Percentiles rank a stretch among this genome's conserved stretches.
These are phyloP conservation scores for Pristionchus maxplancki DNA, from an alignment of 2,888 invertebrate species.

Conservation along the genomic window DNA sequence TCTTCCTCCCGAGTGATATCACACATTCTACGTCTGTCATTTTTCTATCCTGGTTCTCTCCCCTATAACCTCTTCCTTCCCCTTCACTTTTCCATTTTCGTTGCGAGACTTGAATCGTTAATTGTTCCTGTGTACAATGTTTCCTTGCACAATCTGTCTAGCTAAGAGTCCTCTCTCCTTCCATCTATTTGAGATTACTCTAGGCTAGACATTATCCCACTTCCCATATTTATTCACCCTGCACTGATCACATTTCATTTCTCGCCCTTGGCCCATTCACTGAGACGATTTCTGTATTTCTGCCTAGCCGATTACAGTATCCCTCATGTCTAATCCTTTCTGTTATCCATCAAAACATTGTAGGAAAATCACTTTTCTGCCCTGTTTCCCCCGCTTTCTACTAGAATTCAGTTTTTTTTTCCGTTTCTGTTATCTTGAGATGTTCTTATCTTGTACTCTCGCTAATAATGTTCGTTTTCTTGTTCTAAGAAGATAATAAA, in stretches of 20 bases:
- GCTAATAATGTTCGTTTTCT: not conserved
- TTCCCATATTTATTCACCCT: not conserved
- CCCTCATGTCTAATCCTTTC: not conserved
- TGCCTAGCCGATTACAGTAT: not conserved
- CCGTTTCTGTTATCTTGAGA: not conserved
- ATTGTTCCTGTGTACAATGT: not conserved
- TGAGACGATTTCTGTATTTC: not conserved
- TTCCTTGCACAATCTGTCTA: constrained; percentile 11
- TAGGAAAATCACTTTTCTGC: not conserved
- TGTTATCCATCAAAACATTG: not conserved
- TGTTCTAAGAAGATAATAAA: not conserved
- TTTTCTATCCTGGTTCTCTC: not conserved
- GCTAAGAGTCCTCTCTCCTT: not conserved
- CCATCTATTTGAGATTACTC: not conserved
- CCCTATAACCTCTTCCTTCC: not conserved
- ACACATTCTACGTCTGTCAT: not conserved
- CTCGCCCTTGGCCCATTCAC: constrained; percentile 34
- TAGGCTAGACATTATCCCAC: not conserved
- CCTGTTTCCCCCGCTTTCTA: not conserved
- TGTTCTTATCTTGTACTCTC: not conserved
- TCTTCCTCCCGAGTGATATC: not conserved
- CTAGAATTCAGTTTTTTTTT: not conserved
- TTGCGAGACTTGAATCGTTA: constrained; percentile 36
- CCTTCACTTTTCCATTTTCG: not conserved
- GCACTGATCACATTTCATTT: not conserved